These are phyloP conservation scores for Parelbella ahira DNA, from an alignment of 2,888 invertebrate genomes.

Conservation along the genomic window DNA sequence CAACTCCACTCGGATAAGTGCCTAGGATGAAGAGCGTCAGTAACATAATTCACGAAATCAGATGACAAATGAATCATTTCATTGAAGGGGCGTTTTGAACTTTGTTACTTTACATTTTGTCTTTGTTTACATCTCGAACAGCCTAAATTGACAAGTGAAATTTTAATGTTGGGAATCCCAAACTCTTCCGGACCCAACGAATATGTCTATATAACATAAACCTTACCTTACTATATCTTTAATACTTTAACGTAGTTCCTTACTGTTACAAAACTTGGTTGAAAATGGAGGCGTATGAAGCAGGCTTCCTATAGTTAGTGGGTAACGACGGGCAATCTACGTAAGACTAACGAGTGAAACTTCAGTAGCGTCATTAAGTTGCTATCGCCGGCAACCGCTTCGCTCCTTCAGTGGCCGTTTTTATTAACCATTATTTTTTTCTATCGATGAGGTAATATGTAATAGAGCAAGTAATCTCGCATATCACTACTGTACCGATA, in stretches of 20 bases:
- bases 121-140: conserved; percentile 27
- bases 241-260: too few species aligned
- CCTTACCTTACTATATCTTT: too few species aligned
- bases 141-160: conserved; percentile 18
- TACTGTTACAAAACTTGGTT: conserved; percentile 5
- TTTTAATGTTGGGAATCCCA: too few species aligned
- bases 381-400: conserved; percentile 37
- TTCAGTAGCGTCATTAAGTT: conserved; percentile 51
- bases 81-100: conserved; percentile 47
- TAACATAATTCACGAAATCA: conserved; percentile 67
- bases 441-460: too few species aligned
- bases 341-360: conserved; percentile 52
- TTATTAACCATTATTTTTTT: too few species aligned
- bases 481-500: too few species aligned
- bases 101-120: conserved; percentile 41
- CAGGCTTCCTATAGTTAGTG: conserved; percentile 42
- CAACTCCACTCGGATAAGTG: conserved; percentile 76
- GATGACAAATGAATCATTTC: conserved; percentile 58
- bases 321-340: conserved; percentile 51
- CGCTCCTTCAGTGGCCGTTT: conserved; percentile 34
- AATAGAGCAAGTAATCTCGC: too few species aligned
- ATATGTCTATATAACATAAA: too few species aligned
- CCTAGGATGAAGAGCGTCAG: conserved; percentile 68
- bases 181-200: too few species aligned
- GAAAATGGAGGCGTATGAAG: conserved; percentile 46